A percentile compares a stretch with the other conserved stretches of the same genome.
Conservation (phyloP, 1,140 invertebrate genomes). For the Cydia splendana region DNA sequence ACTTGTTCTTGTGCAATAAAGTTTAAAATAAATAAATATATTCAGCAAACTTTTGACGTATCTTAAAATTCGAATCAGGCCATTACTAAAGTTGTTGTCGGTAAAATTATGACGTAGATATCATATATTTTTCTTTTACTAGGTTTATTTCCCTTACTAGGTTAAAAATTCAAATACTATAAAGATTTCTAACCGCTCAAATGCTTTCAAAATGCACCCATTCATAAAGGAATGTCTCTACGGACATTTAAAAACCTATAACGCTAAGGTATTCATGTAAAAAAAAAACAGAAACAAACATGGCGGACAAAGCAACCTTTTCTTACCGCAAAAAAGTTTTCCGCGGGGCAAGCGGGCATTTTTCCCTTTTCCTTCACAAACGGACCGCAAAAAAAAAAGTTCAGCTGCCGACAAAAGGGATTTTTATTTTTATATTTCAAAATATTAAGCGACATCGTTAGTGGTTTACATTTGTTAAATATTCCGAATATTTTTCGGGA, state of each 20-base stretch:
- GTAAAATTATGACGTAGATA: no score
- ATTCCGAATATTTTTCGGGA: slow-evolving; percentile 65
- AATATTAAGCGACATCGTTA: slow-evolving; percentile 73
- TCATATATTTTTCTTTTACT: no score
- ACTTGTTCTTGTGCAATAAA: no score
- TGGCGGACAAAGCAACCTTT: slow-evolving; percentile 65
- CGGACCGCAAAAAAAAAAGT: slow-evolving; percentile 66
- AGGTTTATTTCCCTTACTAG: no score
- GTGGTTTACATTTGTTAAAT: slow-evolving; percentile 72
- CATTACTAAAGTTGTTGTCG: no score
- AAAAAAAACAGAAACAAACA: slow-evolving; percentile 53
- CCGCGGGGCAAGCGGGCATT: slow-evolving; percentile 47
- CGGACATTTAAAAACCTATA: slow-evolving; percentile 31
- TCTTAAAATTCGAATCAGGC: no score
- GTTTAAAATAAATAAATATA: no score
- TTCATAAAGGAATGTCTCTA: slow-evolving; percentile 23
- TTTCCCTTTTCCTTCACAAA: slow-evolving; percentile 54
- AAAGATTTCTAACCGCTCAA: not conserved
- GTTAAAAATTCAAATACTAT: not conserved
- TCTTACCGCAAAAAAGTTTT: slow-evolving; percentile 75
- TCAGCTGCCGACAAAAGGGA: slow-evolving; percentile 61
- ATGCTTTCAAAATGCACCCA: slow-evolving; percentile 14
- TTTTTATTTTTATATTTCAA: slow-evolving; percentile 71
- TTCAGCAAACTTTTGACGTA: no score
- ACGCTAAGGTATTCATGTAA: slow-evolving; percentile 32